Percentiles rank a stretch among this genome's conserved stretches.
Conservation (phyloP, 2,113 vertebrate species). For the Chaetodon trifascialis region DNA sequence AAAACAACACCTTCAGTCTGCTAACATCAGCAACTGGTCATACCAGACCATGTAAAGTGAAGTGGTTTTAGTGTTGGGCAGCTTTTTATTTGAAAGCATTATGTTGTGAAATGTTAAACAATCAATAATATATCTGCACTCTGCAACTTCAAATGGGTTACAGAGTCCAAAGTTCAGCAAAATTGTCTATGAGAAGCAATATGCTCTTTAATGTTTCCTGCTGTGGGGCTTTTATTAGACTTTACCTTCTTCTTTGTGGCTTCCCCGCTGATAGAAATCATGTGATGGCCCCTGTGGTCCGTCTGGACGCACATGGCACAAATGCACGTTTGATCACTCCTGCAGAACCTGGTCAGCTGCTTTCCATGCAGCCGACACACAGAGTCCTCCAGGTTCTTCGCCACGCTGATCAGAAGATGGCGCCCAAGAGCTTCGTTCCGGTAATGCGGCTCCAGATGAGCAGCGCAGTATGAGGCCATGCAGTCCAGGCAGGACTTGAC, state of each 20-base stretch:
- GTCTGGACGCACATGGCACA: conserved; percentile 75
- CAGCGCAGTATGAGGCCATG: conserved; percentile 81
- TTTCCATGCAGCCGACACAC: conserved; percentile 76
- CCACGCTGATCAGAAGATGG: conserved; percentile 89
- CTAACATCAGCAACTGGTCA: background rate
- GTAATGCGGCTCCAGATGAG: conserved; percentile 80
- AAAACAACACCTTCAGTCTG: too few species aligned
- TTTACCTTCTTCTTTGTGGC: conserved; percentile 61
- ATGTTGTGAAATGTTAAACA: too few species aligned
- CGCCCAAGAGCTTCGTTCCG: conserved; percentile 81
- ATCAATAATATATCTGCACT: too few species aligned
- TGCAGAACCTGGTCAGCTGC: conserved; percentile 71
- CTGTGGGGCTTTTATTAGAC: background rate
- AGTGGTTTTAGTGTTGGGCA: too few species aligned
- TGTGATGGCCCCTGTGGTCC: conserved; percentile 83
- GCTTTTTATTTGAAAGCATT: too few species aligned
- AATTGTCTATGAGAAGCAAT: background rate
- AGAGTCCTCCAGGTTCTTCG: conserved; percentile 74
- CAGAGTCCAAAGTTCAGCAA: background rate
- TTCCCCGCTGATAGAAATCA: conserved; percentile 44
- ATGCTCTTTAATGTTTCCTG: background rate
- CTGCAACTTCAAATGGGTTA: background rate
- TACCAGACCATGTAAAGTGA: background rate
- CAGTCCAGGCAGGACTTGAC: conserved; percentile 83
- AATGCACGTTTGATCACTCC: conserved; percentile 77